A percentile compares a stretch with the other conserved stretches of the same genome.
Evolutionary conservation across 2,113 vertebrate genomes (phyloP).

Genomic region (Chaetops frenatus): DNA sequence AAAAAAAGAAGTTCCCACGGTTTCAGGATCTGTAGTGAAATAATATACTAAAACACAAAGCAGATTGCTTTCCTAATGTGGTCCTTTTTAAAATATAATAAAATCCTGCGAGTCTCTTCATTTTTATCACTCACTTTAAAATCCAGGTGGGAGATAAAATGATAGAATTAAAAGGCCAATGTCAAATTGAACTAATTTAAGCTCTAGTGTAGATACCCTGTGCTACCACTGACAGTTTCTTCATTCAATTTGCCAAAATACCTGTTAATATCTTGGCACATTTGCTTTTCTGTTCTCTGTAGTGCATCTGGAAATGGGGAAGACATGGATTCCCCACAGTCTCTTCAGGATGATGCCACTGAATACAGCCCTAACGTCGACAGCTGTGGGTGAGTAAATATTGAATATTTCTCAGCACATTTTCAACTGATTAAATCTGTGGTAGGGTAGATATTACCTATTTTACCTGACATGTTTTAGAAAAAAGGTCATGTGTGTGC

Average conservation of each 20-base stretch:
- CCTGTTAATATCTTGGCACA: background rate
- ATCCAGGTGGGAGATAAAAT: background rate
- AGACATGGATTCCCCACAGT: constrained; percentile 80
- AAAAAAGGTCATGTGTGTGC: background rate
- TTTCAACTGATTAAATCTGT: background rate
- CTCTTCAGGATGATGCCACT: constrained; percentile 73
- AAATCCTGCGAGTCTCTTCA: background rate
- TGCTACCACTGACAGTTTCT: background rate
- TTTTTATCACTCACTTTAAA: background rate
- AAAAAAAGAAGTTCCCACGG: background rate
- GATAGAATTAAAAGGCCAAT: background rate
- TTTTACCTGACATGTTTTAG: background rate
- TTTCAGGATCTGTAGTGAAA: background rate
- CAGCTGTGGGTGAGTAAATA: constrained; percentile 62
- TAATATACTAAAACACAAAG: background rate
- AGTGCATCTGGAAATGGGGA: constrained; percentile 73
- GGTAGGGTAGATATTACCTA: background rate
- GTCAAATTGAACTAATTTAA: background rate
- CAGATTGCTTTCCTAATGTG: background rate
- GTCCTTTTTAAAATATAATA: background rate
- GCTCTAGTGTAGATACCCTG: background rate
- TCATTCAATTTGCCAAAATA: background rate
- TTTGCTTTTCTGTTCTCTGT: background rate
- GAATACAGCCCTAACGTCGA: constrained; percentile 72
- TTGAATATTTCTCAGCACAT: background rate